Conservation (phyloP, 2,797 vertebrate species). For the Clamator glandarius region DNA sequence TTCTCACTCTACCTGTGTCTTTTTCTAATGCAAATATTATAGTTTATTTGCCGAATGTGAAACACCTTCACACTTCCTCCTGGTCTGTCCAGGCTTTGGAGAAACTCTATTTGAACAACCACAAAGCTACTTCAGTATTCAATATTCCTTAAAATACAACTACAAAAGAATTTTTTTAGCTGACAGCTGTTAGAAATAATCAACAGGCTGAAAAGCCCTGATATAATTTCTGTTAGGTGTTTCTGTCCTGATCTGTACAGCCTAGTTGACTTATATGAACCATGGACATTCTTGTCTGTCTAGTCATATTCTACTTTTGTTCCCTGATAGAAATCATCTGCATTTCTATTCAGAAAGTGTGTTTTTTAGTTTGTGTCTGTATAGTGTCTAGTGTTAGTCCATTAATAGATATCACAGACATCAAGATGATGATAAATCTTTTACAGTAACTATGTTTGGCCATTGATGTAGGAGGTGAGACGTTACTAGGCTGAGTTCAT, state of each 20-base stretch:
- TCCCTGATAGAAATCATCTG: not conserved
- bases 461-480: not conserved
- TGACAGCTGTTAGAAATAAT: not conserved
- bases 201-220: not conserved
- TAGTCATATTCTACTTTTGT: not conserved
- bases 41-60: not conserved
- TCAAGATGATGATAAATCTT: not conserved
- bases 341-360: not conserved
- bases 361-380: not conserved
- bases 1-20: not conserved
- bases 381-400: not conserved
- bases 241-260: not conserved
- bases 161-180: not conserved
- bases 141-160: not conserved
- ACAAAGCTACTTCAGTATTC: not conserved
- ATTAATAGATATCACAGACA: not conserved
- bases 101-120: not conserved
- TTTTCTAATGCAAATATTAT: not conserved
- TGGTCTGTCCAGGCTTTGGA: not conserved
- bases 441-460: not conserved
- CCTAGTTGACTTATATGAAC: not conserved
- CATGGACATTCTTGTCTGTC: not conserved
- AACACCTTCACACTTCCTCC: not conserved
- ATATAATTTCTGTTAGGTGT: not conserved
- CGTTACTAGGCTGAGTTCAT: not conserved